Percentiles rank a stretch among this genome's conserved stretches.
phyloP scores from a whole-genome alignment of 1,140 invertebrate species.

The Vanessa tameamea region DNA sequence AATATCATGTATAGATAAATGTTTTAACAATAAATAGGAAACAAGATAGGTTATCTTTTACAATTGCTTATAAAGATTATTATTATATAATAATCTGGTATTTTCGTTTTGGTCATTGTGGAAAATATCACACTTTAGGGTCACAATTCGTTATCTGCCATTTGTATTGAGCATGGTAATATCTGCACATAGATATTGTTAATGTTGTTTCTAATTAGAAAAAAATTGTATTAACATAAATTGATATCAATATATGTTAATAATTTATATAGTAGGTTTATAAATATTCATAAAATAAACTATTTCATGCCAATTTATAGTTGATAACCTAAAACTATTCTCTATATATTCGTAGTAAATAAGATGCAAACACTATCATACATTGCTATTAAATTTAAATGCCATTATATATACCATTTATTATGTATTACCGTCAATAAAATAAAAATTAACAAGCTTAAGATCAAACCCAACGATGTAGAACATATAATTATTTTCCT shows the following conservation, averaged over 20 bases:
- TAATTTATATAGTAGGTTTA: too few relatives aligned
- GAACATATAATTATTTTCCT: slow-evolving; percentile 13
- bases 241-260: too few relatives aligned
- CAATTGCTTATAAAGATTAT: not conserved
- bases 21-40: not conserved
- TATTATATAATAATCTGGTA: not conserved
- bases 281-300: too few relatives aligned
- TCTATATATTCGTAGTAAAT: not conserved
- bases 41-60: not conserved
- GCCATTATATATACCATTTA: not conserved
- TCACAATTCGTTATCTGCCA: slow-evolving; percentile 37
- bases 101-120: slow-evolving; percentile 5
- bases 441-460: not conserved
- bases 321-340: too few relatives aligned
- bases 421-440: not conserved
- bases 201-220: too few relatives aligned
- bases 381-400: not conserved
- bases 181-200: not conserved
- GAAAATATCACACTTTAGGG: slow-evolving; percentile 34
- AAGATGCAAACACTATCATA: not conserved
- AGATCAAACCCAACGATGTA: slow-evolving; percentile 25
- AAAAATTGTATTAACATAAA: too few relatives aligned
- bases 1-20: not conserved
- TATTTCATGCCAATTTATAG: too few relatives aligned
- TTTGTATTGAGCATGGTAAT: slow-evolving; percentile 24